phyloP scores from a whole-genome alignment of 2,888 invertebrate genomes.

The Andrena trimmerana region DNA sequence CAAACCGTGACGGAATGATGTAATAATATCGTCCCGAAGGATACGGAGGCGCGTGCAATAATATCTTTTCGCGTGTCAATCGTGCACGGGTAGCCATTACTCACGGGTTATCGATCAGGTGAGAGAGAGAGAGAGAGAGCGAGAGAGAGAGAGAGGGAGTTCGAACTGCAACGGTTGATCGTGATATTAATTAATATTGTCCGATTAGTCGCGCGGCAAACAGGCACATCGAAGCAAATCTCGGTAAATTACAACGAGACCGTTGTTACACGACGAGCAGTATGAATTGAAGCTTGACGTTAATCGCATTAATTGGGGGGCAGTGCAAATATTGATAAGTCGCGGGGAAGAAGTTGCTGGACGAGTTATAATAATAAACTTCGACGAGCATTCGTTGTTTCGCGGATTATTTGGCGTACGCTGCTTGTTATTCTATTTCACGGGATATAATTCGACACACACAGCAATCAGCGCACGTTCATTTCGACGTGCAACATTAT shows the following conservation, averaged over 20 bases:
- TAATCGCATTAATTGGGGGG: slow-evolving; percentile 7
- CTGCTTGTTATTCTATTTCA: slow-evolving; percentile 15
- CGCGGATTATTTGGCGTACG: not conserved
- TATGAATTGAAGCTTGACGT: not conserved
- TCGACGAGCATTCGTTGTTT: not conserved
- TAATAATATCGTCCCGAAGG: slow-evolving; percentile 29
- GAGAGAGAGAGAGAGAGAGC: not conserved
- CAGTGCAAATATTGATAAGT: slow-evolving; percentile 1
- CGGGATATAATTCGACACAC: not conserved
- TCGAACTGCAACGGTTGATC: slow-evolving; percentile 5
- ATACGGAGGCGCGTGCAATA: not conserved
- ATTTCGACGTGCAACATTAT: not conserved
- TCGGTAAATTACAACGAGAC: not conserved
- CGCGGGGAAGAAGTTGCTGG: not conserved
- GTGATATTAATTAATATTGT: slow-evolving; percentile 15
- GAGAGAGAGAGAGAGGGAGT: not conserved
- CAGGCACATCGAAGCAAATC: slow-evolving; percentile 1
- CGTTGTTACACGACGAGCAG: not conserved
- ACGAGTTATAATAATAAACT: not conserved
- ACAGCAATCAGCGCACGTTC: not conserved
- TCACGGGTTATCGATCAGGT: not conserved
- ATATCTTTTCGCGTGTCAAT: slow-evolving; percentile 30
- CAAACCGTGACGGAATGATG: slow-evolving; percentile 47
- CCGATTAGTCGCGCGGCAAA: not conserved
- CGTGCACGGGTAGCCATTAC: not conserved